These are phyloP conservation scores for Yponomeuta plumbellus DNA, from an alignment of 2,888 invertebrate species.

Conservation along the genomic window DNA sequence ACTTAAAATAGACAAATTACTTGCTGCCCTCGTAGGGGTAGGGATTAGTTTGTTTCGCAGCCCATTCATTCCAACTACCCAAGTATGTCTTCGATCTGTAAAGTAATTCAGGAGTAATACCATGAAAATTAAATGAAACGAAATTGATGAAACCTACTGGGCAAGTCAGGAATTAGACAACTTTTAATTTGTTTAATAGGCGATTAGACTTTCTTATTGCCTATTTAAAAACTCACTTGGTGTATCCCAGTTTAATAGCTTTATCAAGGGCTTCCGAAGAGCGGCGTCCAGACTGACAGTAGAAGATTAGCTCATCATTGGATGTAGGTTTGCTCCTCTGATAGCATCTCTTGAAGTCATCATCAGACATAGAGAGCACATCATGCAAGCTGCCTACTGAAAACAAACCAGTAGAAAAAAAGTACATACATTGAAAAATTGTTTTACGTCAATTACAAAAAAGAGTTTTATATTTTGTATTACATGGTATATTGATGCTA, in stretches of 20 bases:
- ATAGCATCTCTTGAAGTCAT: conserved; percentile 54
- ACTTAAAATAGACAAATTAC: background rate
- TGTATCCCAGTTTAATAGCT: conserved; percentile 62
- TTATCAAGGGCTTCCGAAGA: conserved; percentile 56
- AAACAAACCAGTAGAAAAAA: too few relatives aligned
- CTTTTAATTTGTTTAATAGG: too few relatives aligned
- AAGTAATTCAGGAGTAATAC: conserved; percentile 28
- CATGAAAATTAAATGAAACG: too few relatives aligned
- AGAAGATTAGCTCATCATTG: conserved; percentile 62
- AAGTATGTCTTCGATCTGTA: conserved; percentile 66
- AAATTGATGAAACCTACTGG: too few relatives aligned
- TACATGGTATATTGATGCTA: conserved; percentile 87
- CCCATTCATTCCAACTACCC: conserved; percentile 72
- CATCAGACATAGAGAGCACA: conserved; percentile 54
- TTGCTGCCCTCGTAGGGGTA: background rate
- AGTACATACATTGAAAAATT: too few relatives aligned
- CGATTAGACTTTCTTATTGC: too few relatives aligned
- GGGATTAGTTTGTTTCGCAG: background rate
- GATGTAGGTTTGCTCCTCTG: conserved; percentile 51
- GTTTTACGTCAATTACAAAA: too few relatives aligned
- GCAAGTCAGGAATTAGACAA: too few relatives aligned
- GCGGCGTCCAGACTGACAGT: conserved; percentile 59
- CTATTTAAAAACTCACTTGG: conserved; percentile 42
- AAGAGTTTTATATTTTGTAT: too few relatives aligned
- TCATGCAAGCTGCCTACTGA: conserved; percentile 51